Evolutionary conservation across 2,113 vertebrate genomes (phyloP), one percentile per base, ranked within the genome.

Genomic region (Corydoras sp.): DNA sequence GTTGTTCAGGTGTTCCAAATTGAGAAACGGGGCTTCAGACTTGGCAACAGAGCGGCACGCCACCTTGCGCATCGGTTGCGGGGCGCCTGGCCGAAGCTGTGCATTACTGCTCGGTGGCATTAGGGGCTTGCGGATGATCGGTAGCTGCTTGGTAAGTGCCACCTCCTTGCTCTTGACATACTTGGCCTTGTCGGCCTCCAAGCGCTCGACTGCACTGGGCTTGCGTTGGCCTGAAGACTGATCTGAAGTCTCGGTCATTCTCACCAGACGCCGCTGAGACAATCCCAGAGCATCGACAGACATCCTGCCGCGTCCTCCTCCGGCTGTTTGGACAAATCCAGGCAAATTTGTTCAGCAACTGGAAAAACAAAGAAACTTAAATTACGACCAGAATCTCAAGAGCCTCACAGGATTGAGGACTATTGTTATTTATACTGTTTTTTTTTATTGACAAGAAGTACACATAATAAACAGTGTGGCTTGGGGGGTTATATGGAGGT

Each of bases 131-230:
- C 80, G 81, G 58, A 83, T 59, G 4, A 90, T 81, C 0, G 93
- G 93, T 81, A 88, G 91, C 79, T 91, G 92, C 76, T 83, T 90
- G 43, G 89, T 89, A 3, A 88, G 89, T 71, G 86, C 92, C 10
- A 90, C 90, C 50, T 84, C 82, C 69, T 88, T 91, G 81, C 92
- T 98, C 85, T 98, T 98, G 67, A 98, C 95, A 0, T 98, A 99
- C 77, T 98, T 98, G 24, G 90, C 89, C 78, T 94, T 96, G 87
- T 96, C 93, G 0, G 94, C 94, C 66, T 94, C 94, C 83, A 96
- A 84, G 58, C 93, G 83, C 72, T 95, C 94, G 76, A 94, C 93
- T 0, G 93, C 94, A 2, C 93, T 95, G 76, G 90, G 92, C 75
- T 87, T 93, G 0, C 71, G 85, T 30, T 54, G 76, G 0, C 74